A percentile compares a stretch with the other conserved stretches of the same genome.
phyloP scores from a whole-genome alignment of 1,140 invertebrate genomes.

The Eueides isabella region DNA sequence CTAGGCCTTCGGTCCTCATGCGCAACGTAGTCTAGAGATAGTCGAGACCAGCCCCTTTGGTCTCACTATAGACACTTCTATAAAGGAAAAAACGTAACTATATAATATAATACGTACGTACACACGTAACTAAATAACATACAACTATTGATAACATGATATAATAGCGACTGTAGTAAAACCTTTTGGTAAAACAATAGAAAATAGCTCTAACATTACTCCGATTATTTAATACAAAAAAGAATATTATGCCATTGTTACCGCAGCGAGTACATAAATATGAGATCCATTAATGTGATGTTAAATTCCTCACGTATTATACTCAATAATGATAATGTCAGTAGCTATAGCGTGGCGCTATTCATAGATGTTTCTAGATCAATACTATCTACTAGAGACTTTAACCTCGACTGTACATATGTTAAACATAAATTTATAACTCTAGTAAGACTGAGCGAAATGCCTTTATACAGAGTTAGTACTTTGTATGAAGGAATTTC shows the following conservation, averaged over 20 bases:
- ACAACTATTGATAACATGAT: too few relatives aligned
- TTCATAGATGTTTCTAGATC: conserved; percentile 24
- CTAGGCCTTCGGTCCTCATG: too few relatives aligned
- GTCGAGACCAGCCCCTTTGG: too few relatives aligned
- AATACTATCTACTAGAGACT: conserved; percentile 11
- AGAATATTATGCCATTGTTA: background rate
- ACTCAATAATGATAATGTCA: conserved; percentile 18
- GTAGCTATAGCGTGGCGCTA: conserved; percentile 12
- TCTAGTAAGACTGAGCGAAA: background rate
- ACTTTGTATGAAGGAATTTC: background rate
- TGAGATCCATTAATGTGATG: conserved; percentile 1
- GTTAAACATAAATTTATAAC: conserved; percentile 10
- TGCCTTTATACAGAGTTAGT: background rate
- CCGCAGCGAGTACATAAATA: background rate
- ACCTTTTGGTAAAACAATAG: background rate
- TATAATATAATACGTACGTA: too few relatives aligned
- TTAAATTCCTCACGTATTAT: conserved; percentile 13
- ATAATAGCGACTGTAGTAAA: too few relatives aligned
- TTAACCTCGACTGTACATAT: background rate
- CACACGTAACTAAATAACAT: too few relatives aligned
- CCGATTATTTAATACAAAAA: background rate
- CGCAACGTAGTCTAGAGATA: too few relatives aligned
- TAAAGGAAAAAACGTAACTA: too few relatives aligned
- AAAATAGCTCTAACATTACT: background rate
- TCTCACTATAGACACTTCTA: too few relatives aligned